Percentiles rank a stretch among this genome's conserved stretches.
These are phyloP conservation scores for Prenolepis imparis DNA, from an alignment of 2,888 invertebrate genomes.

Conservation along the genomic window DNA sequence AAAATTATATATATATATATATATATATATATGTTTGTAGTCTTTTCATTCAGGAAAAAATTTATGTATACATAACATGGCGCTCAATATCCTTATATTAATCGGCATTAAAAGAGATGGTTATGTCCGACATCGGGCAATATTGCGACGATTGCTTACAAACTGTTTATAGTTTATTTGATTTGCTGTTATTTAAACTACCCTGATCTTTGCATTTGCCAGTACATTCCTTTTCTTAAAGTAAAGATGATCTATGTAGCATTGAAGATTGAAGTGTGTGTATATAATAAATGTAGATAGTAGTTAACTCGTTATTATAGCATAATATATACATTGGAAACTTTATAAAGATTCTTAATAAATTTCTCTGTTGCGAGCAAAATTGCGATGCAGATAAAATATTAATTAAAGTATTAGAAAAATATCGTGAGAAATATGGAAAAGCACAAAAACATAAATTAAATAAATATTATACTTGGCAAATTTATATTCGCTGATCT, in stretches of 20 bases:
- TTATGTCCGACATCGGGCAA: conserved; percentile 12
- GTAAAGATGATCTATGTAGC: background rate
- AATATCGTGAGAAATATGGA: no score
- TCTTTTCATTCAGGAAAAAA: background rate
- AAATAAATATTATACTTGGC: no score
- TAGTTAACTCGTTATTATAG: background rate
- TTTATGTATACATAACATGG: background rate
- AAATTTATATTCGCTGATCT: no score
- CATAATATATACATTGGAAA: background rate
- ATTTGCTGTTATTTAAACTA: background rate
- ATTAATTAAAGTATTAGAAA: no score
- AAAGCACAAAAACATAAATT: no score
- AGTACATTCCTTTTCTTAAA: background rate
- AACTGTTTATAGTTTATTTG: conserved; percentile 6
- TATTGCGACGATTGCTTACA: conserved; percentile 35
- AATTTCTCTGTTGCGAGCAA: background rate
- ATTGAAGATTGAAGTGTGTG: no score
- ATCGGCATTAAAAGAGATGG: conserved; percentile 3
- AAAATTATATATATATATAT: background rate
- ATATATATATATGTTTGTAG: no score
- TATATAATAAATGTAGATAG: conserved; percentile 10
- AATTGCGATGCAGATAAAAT: no score
- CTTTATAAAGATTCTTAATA: conserved; percentile 10
- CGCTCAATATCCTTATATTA: conserved; percentile 29
- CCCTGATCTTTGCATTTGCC: background rate